A percentile compares a stretch with the other conserved stretches of the same genome.
Conservation (phyloP, 1,140 invertebrate genomes). For the Brachystomella parvula region DNA sequence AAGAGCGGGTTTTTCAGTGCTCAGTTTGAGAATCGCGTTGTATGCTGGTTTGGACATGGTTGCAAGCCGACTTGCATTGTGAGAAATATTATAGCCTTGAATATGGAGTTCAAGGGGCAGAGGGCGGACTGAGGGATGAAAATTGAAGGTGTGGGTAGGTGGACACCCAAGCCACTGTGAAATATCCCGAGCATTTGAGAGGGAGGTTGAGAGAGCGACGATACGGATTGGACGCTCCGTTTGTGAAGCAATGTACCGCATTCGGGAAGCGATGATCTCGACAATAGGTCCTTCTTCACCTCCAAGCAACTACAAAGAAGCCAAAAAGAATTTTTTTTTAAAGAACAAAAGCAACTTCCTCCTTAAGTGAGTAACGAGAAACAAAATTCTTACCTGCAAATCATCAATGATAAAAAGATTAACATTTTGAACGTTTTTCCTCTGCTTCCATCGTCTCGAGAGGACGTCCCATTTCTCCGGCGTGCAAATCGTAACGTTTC, state of each 20-base stretch:
- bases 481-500: constrained; percentile 90
- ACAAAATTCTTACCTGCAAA: constrained; percentile 58
- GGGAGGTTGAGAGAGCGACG: constrained; percentile 85
- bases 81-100: constrained; percentile 92
- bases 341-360: background rate
- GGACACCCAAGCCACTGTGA: constrained; percentile 94
- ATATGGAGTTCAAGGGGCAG: constrained; percentile 92
- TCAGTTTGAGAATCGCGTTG: constrained; percentile 82
- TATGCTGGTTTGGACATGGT: constrained; percentile 98
- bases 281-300: constrained; percentile 85
- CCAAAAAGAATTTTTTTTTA: background rate
- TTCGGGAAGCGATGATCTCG: constrained; percentile 94
- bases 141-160: constrained; percentile 90
- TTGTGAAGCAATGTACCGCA: constrained; percentile 95
- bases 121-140: constrained; percentile 94
- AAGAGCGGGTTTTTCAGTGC: constrained; percentile 78
- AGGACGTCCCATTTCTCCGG: constrained; percentile 99
- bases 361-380: background rate
- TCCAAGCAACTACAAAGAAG: constrained; percentile 54
- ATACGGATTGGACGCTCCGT: constrained; percentile 89
- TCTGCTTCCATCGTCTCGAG: constrained; percentile 95
- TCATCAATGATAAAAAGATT: constrained; percentile 97
- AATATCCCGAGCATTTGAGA: constrained; percentile 91
- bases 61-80: constrained; percentile 87
- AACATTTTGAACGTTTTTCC: constrained; percentile 96